A percentile compares a stretch with the other conserved stretches of the same genome.
These are phyloP conservation scores for Distichodus sexfasciatus DNA, from an alignment of 2,797 vertebrate genomes.

Conservation along the genomic window DNA sequence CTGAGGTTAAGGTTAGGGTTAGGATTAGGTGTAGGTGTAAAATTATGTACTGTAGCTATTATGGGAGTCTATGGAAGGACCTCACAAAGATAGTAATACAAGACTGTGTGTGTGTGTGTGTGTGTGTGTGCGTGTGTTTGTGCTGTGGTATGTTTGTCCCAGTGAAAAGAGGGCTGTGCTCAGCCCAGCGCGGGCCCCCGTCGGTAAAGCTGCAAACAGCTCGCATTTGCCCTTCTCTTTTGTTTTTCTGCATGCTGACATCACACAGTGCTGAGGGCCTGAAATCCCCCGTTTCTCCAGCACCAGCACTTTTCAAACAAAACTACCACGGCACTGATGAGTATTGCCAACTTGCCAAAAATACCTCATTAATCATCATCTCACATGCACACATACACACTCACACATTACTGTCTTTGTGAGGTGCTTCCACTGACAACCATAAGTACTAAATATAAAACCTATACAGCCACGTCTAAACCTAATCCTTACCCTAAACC, in stretches of 20 bases:
- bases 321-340: constrained; percentile 77
- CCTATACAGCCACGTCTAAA: too few relatives aligned
- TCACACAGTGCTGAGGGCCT: constrained; percentile 85
- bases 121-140: constrained; percentile 15
- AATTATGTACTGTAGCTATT: too few relatives aligned
- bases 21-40: too few relatives aligned
- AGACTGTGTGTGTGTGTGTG: constrained; percentile 32
- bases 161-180: constrained; percentile 70
- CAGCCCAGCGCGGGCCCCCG: constrained; percentile 71
- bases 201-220: constrained; percentile 71
- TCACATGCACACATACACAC: constrained; percentile 27
- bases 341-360: constrained; percentile 83
- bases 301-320: constrained; percentile 89
- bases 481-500: too few relatives aligned
- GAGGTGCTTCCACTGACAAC: too few relatives aligned
- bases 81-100: too few relatives aligned
- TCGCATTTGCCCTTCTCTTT: constrained; percentile 72
- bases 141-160: constrained; percentile 56
- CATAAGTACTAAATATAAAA: constrained; percentile 13
- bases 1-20: too few relatives aligned
- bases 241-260: constrained; percentile 81
- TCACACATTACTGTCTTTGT: constrained; percentile 15
- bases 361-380: constrained; percentile 60
- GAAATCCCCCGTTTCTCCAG: constrained; percentile 83
- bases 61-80: too few relatives aligned